phyloP scores from a whole-genome alignment of 1,140 invertebrate genomes.

The Acromyrmex heyeri region DNA sequence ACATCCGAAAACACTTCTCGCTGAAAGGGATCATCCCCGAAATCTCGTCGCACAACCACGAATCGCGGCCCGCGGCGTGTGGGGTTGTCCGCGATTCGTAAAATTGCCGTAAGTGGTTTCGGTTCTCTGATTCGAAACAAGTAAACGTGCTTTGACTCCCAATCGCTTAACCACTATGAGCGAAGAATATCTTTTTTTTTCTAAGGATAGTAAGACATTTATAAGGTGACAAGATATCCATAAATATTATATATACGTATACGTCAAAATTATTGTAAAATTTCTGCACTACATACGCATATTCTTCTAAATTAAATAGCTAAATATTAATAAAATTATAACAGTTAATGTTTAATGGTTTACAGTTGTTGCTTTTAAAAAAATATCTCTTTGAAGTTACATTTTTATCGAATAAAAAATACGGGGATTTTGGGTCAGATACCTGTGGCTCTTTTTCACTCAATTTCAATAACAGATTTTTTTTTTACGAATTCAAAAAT shows the following conservation, averaged over 20 bases:
- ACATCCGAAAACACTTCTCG: conserved; percentile 57
- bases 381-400: neutral
- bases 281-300: neutral
- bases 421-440: neutral
- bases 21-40: conserved; percentile 50
- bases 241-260: neutral
- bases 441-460: conserved; percentile 1
- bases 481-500: neutral
- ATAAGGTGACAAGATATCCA: neutral
- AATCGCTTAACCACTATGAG: conserved; percentile 6
- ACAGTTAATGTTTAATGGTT: neutral
- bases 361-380: neutral
- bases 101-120: conserved; percentile 63
- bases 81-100: conserved; percentile 39
- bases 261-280: neutral
- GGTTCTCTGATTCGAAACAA: conserved; percentile 17
- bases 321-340: neutral
- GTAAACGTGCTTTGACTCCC: conserved; percentile 37
- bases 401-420: conserved; percentile 2
- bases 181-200: neutral
- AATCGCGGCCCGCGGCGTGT: conserved; percentile 19
- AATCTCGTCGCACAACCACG: conserved; percentile 29
- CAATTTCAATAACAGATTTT: conserved; percentile 34
- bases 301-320: neutral
- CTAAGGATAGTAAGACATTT: neutral